Evolutionary conservation across 2,888 invertebrate species (phyloP).

Genomic region (Glaucopsyche alexis): DNA sequence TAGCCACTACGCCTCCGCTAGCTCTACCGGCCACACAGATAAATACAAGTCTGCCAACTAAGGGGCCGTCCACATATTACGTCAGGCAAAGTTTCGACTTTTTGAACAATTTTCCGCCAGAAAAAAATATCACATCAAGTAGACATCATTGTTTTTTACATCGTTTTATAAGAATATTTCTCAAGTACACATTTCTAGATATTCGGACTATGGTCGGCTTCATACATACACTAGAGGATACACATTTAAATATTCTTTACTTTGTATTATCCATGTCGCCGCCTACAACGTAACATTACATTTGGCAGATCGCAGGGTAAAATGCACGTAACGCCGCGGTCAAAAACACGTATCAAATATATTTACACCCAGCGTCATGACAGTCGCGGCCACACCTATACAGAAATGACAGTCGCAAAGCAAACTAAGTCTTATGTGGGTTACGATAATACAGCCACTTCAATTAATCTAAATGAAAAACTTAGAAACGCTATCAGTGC

Average conservation of each 20-base stretch:
- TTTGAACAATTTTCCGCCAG: no score
- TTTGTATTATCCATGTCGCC: constrained; percentile 41
- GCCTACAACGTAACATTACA: constrained; percentile 72
- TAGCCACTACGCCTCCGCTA: constrained; percentile 8
- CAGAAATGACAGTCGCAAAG: constrained; percentile 42
- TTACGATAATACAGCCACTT: constrained; percentile 67
- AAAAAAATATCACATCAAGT: no score
- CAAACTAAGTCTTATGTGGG: constrained; percentile 47
- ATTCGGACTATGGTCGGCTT: no score
- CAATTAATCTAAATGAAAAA: constrained; percentile 59
- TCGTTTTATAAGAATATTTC: no score
- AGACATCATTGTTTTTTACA: no score
- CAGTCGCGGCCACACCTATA: constrained; percentile 28
- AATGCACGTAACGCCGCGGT: constrained; percentile 72
- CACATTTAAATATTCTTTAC: neutral
- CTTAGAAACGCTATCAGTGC: constrained; percentile 74
- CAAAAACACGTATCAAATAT: constrained; percentile 60
- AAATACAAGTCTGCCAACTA: neutral
- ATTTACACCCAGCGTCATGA: constrained; percentile 58
- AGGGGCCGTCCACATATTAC: neutral
- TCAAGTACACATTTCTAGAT: no score
- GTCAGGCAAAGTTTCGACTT: neutral
- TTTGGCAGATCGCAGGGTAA: constrained; percentile 79
- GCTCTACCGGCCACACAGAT: constrained; percentile 1
- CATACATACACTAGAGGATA: neutral